Conservation (phyloP, 2,797 vertebrate genomes). For the Podarcis siculus region DNA sequence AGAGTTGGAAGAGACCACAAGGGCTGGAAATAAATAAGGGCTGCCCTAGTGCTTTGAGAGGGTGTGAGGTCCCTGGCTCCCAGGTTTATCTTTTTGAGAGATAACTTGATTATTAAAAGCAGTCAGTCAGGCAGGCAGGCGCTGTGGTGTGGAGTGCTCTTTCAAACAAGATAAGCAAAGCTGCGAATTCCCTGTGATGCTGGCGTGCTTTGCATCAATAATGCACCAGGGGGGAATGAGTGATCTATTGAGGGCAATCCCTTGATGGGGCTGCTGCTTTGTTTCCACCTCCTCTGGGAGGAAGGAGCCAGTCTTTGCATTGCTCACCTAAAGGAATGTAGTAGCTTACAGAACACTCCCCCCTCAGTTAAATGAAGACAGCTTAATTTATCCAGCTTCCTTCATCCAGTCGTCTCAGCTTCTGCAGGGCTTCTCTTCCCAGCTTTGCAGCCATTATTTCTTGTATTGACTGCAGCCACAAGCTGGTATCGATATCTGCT, state of each 20-base stretch:
- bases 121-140: not conserved
- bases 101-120: not conserved
- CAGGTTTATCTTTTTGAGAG: not conserved
- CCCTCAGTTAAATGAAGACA: not conserved
- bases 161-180: not conserved
- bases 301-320: not conserved
- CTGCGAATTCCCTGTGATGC: conserved; percentile 3
- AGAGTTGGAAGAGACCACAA: no score
- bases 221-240: conserved; percentile 22
- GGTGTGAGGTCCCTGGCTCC: not conserved
- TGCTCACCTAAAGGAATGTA: not conserved
- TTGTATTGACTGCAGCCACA: fast-evolving
- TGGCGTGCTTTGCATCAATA: conserved; percentile 13
- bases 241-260: conserved; percentile 32
- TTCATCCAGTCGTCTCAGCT: not conserved
- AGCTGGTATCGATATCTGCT: not conserved
- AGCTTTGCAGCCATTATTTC: not conserved
- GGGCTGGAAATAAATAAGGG: not conserved
- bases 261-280: conserved; percentile 1
- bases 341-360: no score
- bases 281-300: not conserved
- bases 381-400: not conserved
- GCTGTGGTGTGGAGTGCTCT: not conserved
- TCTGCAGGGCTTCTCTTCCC: not conserved
- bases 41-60: not conserved